These are phyloP conservation scores for Paraescarpia echinospica DNA, from an alignment of 1,140 invertebrate genomes.

Conservation along the genomic window DNA sequence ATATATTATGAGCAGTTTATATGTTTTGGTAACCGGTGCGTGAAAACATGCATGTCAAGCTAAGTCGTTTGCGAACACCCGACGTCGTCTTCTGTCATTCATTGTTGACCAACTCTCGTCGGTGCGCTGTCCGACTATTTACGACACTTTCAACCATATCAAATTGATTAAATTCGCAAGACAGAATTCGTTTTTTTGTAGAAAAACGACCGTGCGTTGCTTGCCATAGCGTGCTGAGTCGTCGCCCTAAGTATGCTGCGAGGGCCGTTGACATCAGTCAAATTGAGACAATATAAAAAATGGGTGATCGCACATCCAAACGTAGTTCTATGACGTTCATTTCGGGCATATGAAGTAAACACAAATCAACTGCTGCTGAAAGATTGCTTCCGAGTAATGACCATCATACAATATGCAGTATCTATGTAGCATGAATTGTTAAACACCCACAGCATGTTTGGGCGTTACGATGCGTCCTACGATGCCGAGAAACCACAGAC, in stretches of 20 bases:
- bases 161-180: too few relatives aligned
- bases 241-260: too few relatives aligned
- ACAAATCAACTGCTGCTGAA: background rate
- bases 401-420: background rate
- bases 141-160: background rate
- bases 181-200: too few relatives aligned
- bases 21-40: background rate
- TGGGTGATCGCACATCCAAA: background rate
- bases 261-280: background rate
- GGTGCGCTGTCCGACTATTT: background rate
- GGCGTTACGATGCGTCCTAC: background rate
- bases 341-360: background rate
- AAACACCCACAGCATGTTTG: background rate
- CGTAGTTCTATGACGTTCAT: background rate
- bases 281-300: background rate
- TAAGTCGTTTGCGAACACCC: background rate
- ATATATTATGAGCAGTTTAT: background rate
- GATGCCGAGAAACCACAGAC: background rate
- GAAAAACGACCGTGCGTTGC: too few relatives aligned
- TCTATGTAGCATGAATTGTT: background rate
- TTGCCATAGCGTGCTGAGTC: too few relatives aligned
- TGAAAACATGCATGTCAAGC: background rate
- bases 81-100: background rate
- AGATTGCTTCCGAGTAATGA: background rate
- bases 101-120: background rate